These are phyloP conservation scores for Timema cristinae DNA, from an alignment of 2,888 invertebrate genomes.

Conservation along the genomic window DNA sequence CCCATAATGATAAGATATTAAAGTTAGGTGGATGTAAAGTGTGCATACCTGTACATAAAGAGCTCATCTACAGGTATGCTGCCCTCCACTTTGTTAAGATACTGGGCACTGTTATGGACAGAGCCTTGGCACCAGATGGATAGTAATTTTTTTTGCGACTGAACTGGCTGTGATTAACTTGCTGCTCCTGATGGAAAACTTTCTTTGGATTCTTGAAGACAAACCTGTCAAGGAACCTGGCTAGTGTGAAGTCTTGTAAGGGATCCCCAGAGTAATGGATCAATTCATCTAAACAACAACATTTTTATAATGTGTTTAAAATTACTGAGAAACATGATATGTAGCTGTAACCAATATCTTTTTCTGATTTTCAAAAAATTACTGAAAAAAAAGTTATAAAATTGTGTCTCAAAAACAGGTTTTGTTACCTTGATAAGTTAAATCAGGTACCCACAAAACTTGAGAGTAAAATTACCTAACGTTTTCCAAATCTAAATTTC, in stretches of 20 bases:
- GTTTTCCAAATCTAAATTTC: no score
- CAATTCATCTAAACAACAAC: constrained; percentile 53
- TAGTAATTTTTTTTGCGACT: constrained; percentile 63
- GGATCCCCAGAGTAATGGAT: constrained; percentile 91
- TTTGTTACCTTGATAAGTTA: no score
- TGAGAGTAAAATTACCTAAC: no score
- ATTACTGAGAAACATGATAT: neutral
- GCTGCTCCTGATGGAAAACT: constrained; percentile 49
- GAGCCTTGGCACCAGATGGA: constrained; percentile 64
- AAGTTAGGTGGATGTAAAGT: constrained; percentile 19
- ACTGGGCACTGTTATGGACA: constrained; percentile 71
- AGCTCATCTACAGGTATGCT: constrained; percentile 88
- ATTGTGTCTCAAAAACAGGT: neutral
- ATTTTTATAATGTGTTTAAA: constrained; percentile 13
- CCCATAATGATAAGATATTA: no score
- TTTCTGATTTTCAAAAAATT: no score
- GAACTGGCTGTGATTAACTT: constrained; percentile 49
- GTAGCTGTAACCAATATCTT: no score
- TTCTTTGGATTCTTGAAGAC: constrained; percentile 91
- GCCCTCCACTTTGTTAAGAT: constrained; percentile 60
- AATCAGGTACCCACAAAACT: no score
- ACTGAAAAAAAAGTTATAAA: no score
- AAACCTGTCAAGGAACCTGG: constrained; percentile 90
- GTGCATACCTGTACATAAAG: constrained; percentile 70
- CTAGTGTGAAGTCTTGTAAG: constrained; percentile 83